phyloP scores from a whole-genome alignment of 2,888 invertebrate genomes.

The Clostera curtula region DNA sequence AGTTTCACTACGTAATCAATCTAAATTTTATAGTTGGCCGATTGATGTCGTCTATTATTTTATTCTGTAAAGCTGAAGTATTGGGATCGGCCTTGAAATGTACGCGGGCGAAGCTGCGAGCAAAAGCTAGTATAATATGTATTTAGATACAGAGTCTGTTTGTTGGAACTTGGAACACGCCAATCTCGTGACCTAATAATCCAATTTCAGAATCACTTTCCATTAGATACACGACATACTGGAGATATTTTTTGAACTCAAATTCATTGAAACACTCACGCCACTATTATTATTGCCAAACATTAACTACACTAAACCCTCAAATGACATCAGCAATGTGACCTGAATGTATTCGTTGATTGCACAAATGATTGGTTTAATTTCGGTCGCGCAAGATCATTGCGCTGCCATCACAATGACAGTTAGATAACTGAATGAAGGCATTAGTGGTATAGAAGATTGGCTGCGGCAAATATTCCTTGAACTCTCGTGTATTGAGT shows the following conservation, averaged over 20 bases:
- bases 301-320: slow-evolving; percentile 12
- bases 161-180: too few relatives aligned
- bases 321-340: slow-evolving; percentile 10
- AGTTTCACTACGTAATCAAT: slow-evolving; percentile 17
- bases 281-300: slow-evolving; percentile 17
- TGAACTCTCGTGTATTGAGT: too few relatives aligned
- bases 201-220: too few relatives aligned
- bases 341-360: slow-evolving; percentile 11
- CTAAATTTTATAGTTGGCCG: slow-evolving; percentile 5
- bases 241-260: too few relatives aligned
- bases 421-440: not conserved
- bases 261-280: too few relatives aligned
- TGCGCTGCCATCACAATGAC: slow-evolving; percentile 1
- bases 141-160: too few relatives aligned
- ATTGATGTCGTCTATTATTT: not conserved
- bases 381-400: slow-evolving; percentile 9
- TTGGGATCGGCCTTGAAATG: too few relatives aligned
- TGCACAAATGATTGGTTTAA: slow-evolving; percentile 3
- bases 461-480: too few relatives aligned
- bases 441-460: too few relatives aligned
- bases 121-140: too few relatives aligned
- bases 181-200: slow-evolving; percentile 5
- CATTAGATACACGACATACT: too few relatives aligned
- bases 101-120: too few relatives aligned
- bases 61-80: not conserved